Evolutionary conservation across 2,888 invertebrate genomes (phyloP), one percentile per base, ranked within the genome.

Genomic region (Sarcophaga variegata): DNA sequence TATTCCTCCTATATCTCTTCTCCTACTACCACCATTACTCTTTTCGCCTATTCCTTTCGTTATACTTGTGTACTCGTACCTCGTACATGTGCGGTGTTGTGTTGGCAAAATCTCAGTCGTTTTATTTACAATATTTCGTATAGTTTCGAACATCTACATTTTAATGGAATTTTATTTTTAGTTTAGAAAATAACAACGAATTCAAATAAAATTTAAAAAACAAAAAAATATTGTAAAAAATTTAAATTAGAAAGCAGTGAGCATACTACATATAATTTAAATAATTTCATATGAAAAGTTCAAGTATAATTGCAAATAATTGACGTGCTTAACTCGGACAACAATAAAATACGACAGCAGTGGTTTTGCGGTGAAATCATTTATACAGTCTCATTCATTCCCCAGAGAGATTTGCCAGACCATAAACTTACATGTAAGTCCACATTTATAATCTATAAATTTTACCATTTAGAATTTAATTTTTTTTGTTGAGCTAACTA

Each of bases 361-460:
- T 54, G 54, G 17, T 54, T 59, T 59, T 59, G 63, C 22, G 63
- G 47, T 49, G n/a, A 60, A 72, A 66, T 22, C 20, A 66, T 27
- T 60, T 45, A 25, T n/a, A 54, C 8, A 14, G 54, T 54, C 54
- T 54, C 54, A 54, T 70, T n/a, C 4, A 70, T 22, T 59, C 70
- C 59, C 76, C 0, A 10, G 60, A 66, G 47, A 66, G 47, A 77
- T 47, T 82, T 63, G 22, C 54, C 14, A 54, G 60, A 72, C 8
- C n/a, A 59, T 62, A 47, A 77, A 81, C 60, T 71, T 72, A 78
- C 77, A 83, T 49, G 83, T 78, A 83, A 71, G 78, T 78, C 17
- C 17, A 54, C 54, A 49, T 49, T 3, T 54, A 17, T 37, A 37
- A 37, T 37, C 37, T 10, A 37, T 37, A 37, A 37, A 37, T 37